Evolutionary conservation across 2,888 invertebrate genomes (phyloP), one percentile per base, ranked within the genome.

Genomic region (Platypus cylindrus): DNA sequence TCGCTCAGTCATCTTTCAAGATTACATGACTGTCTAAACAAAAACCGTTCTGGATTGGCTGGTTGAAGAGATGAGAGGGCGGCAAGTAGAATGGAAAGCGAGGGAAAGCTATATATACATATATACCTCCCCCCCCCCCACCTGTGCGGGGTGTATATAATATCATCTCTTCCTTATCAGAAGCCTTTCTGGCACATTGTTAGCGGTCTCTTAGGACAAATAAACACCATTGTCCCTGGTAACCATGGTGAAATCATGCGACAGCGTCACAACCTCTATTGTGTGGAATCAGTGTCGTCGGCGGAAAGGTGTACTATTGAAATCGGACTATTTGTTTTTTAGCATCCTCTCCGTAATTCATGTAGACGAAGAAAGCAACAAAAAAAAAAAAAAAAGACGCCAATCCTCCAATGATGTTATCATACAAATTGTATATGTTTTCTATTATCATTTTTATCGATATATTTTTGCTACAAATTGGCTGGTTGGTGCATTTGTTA

Each of bases 141-240:
- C 38, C 24, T 7, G 16, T 31, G 22, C 58, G n/a, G n/a, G n/a
- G n/a, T n/a, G n/a, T n/a, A n/a, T n/a, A n/a, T n/a, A 60, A 61
- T 60, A 59, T 60, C 59, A 59, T 60, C 59, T 59, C 58, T 58
- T 60, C 60, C 61, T 61, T 62, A 61, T 61, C 61, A 54, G n/a
- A n/a, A n/a, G 55, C 52, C 55, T 53, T 56, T 59, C 57, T 56
- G 57, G 56, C 60, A 61, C 61, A 59, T 62, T 62, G 63, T 63
- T 63, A 62, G 60, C 55, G 61, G 59, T 62, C 63, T 60, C 62
- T 50, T 58, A 61, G 62, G 62, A 63, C 62, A 60, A 62, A 62
- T 62, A 62, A 63, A 63, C 63, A 62, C 60, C 62, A 62, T 63
- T 62, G 62, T 63, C 57, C 58, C 52, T n/a, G 55, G 62, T 63